A percentile compares a stretch with the other conserved stretches of the same genome.
phyloP scores from a whole-genome alignment of 1,140 invertebrate genomes.

The Drosophila seguyi region DNA sequence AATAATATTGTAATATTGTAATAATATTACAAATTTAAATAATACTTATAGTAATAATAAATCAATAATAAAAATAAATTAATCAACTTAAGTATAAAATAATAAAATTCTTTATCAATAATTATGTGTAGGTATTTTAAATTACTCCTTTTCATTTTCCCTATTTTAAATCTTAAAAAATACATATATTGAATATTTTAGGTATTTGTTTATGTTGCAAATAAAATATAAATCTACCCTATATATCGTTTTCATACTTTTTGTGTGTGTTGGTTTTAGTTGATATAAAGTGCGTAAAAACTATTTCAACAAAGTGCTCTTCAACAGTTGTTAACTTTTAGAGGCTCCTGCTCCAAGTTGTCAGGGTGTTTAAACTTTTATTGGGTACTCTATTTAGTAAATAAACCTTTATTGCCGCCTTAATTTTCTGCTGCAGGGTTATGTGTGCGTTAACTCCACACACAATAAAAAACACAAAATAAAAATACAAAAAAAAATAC shows the following conservation, averaged over 20 bases:
- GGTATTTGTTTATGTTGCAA: not conserved
- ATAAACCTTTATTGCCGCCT: conserved; percentile 19
- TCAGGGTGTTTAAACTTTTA: conserved; percentile 3
- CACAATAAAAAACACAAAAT: not conserved
- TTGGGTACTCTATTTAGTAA: conserved; percentile 12
- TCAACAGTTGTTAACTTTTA: conserved; percentile 17
- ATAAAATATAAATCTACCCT: not conserved
- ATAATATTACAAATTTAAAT: too few species aligned
- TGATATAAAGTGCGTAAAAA: not conserved
- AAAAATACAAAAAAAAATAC: not conserved
- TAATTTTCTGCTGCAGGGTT: conserved; percentile 4
- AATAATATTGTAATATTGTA: too few species aligned
- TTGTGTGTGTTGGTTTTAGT: too few species aligned
- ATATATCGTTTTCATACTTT: too few species aligned
- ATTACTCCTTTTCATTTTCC: too few species aligned
- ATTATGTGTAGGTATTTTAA: too few species aligned
- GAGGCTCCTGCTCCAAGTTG: not conserved
- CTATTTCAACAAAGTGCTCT: conserved; percentile 20
- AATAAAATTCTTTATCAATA: too few species aligned
- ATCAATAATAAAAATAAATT: too few species aligned
- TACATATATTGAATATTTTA: too few species aligned
- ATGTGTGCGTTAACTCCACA: not conserved
- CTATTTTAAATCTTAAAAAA: too few species aligned
- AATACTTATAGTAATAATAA: too few species aligned
- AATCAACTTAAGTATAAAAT: too few species aligned